Conservation (phyloP, 2,113 vertebrate species). For the Thamnophis sirtalis region DNA sequence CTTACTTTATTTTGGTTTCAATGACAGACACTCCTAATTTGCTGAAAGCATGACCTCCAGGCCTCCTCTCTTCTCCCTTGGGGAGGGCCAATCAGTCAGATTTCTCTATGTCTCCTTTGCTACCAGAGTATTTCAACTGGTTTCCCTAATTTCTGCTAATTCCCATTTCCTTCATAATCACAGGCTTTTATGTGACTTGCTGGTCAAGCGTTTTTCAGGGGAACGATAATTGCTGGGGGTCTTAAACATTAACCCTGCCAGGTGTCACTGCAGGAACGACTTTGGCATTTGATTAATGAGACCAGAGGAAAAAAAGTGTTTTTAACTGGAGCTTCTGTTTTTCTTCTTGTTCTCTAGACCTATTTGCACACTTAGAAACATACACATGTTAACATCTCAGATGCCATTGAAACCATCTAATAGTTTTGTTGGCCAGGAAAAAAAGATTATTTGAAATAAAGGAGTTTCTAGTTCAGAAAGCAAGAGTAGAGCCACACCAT, state of each 20-base stretch:
- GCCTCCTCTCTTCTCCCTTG: slow-evolving; percentile 60
- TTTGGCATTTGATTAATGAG: slow-evolving; percentile 91
- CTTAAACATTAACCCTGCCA: slow-evolving; percentile 86
- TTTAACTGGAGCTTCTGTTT: slow-evolving; percentile 70
- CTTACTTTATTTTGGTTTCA: slow-evolving; percentile 88
- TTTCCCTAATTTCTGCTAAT: slow-evolving; percentile 88
- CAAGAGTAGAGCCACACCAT: slow-evolving; percentile 8
- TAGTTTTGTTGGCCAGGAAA: slow-evolving; percentile 57
- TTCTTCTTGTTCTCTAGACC: slow-evolving; percentile 54
- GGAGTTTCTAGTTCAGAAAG: slow-evolving; percentile 32
- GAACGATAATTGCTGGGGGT: slow-evolving; percentile 83
- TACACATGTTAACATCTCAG: slow-evolving; percentile 61
- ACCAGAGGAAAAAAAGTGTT: slow-evolving; percentile 73
- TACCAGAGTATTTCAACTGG: slow-evolving; percentile 72
- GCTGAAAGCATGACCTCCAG: slow-evolving; percentile 80
- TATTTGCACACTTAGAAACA: slow-evolving; percentile 59
- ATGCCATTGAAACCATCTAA: slow-evolving; percentile 79
- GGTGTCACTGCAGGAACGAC: slow-evolving; percentile 85
- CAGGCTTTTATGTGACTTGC: slow-evolving; percentile 84
- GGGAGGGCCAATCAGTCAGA: slow-evolving; percentile 85
- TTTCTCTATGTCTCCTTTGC: slow-evolving; percentile 66
- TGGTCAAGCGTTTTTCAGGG: slow-evolving; percentile 66
- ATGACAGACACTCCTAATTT: slow-evolving; percentile 91
- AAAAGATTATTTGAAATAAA: slow-evolving; percentile 59
- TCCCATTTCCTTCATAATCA: slow-evolving; percentile 95